phyloP scores from a whole-genome alignment of 2,888 invertebrate genomes.

The Teleiodes luculella region DNA sequence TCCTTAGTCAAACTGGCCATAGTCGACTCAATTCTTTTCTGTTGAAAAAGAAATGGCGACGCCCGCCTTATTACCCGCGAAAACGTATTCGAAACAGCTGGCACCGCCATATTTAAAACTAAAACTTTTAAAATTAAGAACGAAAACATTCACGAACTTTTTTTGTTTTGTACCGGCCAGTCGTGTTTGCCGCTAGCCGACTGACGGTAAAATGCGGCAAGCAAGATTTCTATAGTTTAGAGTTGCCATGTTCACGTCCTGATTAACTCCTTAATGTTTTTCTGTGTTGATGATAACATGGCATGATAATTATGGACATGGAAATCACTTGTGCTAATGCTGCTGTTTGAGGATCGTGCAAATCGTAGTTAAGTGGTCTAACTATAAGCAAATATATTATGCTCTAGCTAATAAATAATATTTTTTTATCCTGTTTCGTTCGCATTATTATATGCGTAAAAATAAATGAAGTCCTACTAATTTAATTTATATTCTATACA shows the following conservation, averaged over 20 bases:
- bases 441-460: too few species aligned
- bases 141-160: constrained; percentile 18
- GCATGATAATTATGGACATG: not conserved
- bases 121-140: constrained; percentile 24
- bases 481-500: too few species aligned
- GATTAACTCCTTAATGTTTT: constrained; percentile 4
- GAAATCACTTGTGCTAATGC: not conserved
- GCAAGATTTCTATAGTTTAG: constrained; percentile 10
- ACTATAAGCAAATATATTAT: too few species aligned
- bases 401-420: too few species aligned
- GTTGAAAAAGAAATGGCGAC: constrained; percentile 62
- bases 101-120: constrained; percentile 46
- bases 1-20: constrained; percentile 70
- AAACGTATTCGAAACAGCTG: constrained; percentile 40
- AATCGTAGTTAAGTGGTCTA: too few species aligned
- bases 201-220: constrained; percentile 20
- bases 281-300: not conserved
- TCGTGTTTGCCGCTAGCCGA: constrained; percentile 7
- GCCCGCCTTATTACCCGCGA: constrained; percentile 60
- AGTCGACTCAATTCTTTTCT: constrained; percentile 67
- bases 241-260: constrained; percentile 7
- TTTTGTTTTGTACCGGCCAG: constrained; percentile 16
- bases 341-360: too few species aligned
- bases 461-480: too few species aligned
- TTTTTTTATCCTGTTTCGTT: too few species aligned